These are phyloP conservation scores for Branchinecta lynchi DNA, from an alignment of 1,140 invertebrate species.

Conservation along the genomic window DNA sequence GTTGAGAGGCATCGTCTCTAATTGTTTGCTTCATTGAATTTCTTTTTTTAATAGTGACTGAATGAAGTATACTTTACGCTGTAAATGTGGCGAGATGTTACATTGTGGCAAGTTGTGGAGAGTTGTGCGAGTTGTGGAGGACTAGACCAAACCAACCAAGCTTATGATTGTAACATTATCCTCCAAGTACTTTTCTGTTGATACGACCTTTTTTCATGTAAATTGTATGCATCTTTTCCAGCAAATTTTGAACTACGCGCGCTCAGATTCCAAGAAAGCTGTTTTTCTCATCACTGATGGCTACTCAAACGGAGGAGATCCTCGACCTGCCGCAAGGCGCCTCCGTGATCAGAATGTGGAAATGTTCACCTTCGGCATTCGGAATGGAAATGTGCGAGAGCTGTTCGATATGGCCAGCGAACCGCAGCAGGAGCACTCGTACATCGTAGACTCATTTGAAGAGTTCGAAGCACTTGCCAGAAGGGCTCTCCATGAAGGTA, in stretches of 20 bases:
- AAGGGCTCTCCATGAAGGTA: constrained; percentile 50
- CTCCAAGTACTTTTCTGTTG: background rate
- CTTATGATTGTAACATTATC: background rate
- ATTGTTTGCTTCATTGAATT: too few species aligned
- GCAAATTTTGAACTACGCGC: constrained; percentile 39
- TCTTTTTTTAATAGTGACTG: too few species aligned
- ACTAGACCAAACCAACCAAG: background rate
- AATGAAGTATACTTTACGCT: too few species aligned
- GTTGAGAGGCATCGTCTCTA: too few species aligned
- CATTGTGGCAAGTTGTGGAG: too few species aligned
- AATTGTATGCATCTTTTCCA: constrained; percentile 26
- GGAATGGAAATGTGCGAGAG: constrained; percentile 48
- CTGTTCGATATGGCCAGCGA: constrained; percentile 46
- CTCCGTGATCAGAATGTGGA: constrained; percentile 35
- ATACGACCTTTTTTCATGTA: constrained; percentile 10
- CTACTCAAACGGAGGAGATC: constrained; percentile 54
- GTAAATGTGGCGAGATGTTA: too few species aligned
- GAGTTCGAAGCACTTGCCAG: constrained; percentile 53
- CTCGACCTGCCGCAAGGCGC: constrained; percentile 38
- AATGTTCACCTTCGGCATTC: constrained; percentile 50
- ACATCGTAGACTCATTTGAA: constrained; percentile 49
- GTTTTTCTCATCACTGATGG: constrained; percentile 54
- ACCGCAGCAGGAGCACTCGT: constrained; percentile 46
- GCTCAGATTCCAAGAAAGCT: constrained; percentile 40
- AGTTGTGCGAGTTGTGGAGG: too few species aligned